Conservation (phyloP, 1,140 invertebrate species). For the Frieseomelitta varia region DNA sequence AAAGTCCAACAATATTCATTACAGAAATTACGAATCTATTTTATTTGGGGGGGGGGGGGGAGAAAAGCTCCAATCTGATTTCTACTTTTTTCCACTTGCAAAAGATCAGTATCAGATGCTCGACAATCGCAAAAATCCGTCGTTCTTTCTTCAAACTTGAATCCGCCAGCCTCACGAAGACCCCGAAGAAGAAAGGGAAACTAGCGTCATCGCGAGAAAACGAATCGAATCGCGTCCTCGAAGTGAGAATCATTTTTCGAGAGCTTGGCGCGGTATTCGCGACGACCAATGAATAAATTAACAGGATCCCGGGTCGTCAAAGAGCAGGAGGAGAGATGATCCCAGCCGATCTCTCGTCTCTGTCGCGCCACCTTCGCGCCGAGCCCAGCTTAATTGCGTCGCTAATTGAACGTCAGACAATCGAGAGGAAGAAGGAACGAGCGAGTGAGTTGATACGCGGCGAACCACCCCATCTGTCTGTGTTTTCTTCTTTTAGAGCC, state of each 20-base stretch:
- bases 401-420: conserved; percentile 59
- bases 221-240: neutral
- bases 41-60: too few species aligned
- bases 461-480: too few species aligned
- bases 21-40: too few species aligned
- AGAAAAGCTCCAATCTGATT: too few species aligned
- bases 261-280: neutral
- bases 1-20: too few species aligned
- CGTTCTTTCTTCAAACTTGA: neutral
- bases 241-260: neutral
- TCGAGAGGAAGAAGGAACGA: conserved; percentile 17
- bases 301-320: neutral
- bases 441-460: conserved; percentile 19
- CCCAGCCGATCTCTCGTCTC: neutral
- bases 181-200: neutral
- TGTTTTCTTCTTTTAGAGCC: neutral
- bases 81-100: too few species aligned
- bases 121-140: neutral
- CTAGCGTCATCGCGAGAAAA: neutral
- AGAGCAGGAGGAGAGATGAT: neutral
- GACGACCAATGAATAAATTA: conserved; percentile 48
- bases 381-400: conserved; percentile 21
- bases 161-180: neutral
- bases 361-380: conserved; percentile 6
- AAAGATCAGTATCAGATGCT: neutral